A percentile compares a stretch with the other conserved stretches of the same genome.
Conservation (phyloP, 2,888 invertebrate species). For the Tortricodes alternella region DNA sequence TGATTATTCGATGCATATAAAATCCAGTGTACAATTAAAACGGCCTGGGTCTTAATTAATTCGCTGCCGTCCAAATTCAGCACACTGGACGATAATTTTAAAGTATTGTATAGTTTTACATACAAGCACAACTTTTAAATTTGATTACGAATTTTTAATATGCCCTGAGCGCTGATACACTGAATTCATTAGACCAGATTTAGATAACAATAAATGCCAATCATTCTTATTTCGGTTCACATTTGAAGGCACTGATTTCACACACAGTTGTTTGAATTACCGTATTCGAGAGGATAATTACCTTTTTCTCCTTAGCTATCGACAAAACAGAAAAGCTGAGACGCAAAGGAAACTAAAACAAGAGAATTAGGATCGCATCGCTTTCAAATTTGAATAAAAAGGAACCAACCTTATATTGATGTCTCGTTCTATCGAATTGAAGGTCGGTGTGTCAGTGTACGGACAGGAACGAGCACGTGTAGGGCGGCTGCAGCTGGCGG, state of each 20-base stretch:
- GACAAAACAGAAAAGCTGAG: constrained; percentile 4
- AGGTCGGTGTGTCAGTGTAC: constrained; percentile 71
- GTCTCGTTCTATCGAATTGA: constrained; percentile 78
- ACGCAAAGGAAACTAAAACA: not conserved
- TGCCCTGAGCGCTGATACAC: not conserved
- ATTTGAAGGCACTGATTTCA: not conserved
- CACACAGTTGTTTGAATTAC: not conserved
- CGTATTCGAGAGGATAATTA: not conserved
- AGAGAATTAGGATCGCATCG: constrained; percentile 31
- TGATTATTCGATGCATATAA: not conserved
- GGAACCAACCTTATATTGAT: constrained; percentile 73
- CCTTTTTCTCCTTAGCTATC: constrained; percentile 8
- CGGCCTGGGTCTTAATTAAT: not conserved
- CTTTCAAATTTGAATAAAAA: constrained; percentile 45
- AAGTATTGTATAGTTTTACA: not conserved
- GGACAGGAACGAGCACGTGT: constrained; percentile 65
- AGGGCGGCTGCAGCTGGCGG: constrained; percentile 61
- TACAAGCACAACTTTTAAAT: too few species aligned
- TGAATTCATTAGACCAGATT: not conserved
- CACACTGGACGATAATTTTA: not conserved
- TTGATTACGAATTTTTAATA: too few species aligned
- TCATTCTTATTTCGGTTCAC: not conserved
- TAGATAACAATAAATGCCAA: not conserved
- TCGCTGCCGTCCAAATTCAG: not conserved
- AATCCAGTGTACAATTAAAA: not conserved